Evolutionary conservation across 2,113 vertebrate species (phyloP), one percentile per base, ranked within the genome.

Genomic region (Tachysurus vachellii): DNA sequence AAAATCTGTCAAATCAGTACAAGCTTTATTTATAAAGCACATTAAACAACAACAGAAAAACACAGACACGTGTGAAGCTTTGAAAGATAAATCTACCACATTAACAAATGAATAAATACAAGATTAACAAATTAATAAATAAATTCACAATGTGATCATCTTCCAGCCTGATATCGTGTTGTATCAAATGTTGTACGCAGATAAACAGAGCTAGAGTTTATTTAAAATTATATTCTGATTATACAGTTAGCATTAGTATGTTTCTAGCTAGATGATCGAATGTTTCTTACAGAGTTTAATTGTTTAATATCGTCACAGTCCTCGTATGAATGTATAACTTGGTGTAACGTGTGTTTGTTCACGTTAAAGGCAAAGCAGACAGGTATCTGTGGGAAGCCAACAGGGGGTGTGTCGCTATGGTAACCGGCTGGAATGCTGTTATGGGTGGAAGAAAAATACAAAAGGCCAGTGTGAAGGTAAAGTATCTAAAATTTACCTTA

Each of bases 381-480:
- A 96, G 89, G 92, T 91, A 62, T 91, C 91, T 80, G 68, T 91
- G 70, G 93, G 93, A 88, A 95, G 62, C 93, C 95, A 94, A 87
- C 92, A 95, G 83, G 98, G 97, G 9, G 44, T 98, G 83, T 99
- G 98, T 93, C 97, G 79, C 89, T 99, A 97, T 3, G 98, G 97
- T 84, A 93, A 94, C 87, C 95, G 91, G 59, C 61, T 96, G 89
- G 97, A 98, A 91, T 99, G 98, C 91, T 99, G 98, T 93, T 96
- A 97, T 8, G 98, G 98, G 89, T 99, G 98, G 98, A 97, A 92
- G 91, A 97, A 93, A 92, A 98, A 95, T 93, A 95, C 73, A 88
- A 96, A 95, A 90, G 96, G 97, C 82, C 95, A 93, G 68, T 99
- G 98, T 8, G 97, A 99, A 96, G 98, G 98, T 99, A 96, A 31